Conservation (phyloP, 2,113 vertebrate genomes). For the Lampris megalopsis region DNA sequence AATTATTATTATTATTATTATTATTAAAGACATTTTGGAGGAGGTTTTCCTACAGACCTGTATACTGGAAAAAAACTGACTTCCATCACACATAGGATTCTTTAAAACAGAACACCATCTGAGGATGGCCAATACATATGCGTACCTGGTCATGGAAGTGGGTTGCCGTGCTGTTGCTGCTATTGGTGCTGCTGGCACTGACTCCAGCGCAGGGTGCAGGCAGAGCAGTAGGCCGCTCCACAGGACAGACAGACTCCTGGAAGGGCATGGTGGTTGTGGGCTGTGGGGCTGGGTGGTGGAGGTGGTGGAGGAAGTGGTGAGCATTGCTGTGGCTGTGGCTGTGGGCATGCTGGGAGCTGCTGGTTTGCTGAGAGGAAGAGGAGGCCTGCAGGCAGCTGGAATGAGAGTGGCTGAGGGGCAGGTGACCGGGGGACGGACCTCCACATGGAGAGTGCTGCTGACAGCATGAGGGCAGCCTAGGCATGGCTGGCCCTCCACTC, state of each 20-base stretch:
- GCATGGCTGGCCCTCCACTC: constrained; percentile 89
- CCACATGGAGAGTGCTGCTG: constrained; percentile 97
- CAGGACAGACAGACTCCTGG: constrained; percentile 89
- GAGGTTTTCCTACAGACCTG: too few relatives aligned
- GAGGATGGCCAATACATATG: background rate
- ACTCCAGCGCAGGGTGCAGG: constrained; percentile 88
- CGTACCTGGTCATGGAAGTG: constrained; percentile 80
- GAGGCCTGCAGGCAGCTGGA: constrained; percentile 91
- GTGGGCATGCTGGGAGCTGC: constrained; percentile 83
- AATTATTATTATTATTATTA: too few relatives aligned
- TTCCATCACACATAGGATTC: background rate
- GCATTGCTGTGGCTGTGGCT: constrained; percentile 86
- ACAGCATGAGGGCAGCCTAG: constrained; percentile 95
- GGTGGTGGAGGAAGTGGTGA: constrained; percentile 91
- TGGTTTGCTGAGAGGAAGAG: constrained; percentile 84
- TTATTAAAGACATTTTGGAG: too few relatives aligned
- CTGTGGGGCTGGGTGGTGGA: constrained; percentile 86
- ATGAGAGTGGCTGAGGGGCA: constrained; percentile 89
- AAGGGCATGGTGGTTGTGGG: constrained; percentile 87
- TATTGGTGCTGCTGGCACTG: constrained; percentile 73
- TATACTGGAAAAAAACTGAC: too few relatives aligned
- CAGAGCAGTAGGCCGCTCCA: constrained; percentile 90
- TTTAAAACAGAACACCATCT: background rate
- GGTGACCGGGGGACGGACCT: constrained; percentile 89
- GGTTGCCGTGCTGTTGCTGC: constrained; percentile 82